phyloP scores from a whole-genome alignment of 92 coral and sea anemone species.

The Blastomussa wellsi region DNA sequence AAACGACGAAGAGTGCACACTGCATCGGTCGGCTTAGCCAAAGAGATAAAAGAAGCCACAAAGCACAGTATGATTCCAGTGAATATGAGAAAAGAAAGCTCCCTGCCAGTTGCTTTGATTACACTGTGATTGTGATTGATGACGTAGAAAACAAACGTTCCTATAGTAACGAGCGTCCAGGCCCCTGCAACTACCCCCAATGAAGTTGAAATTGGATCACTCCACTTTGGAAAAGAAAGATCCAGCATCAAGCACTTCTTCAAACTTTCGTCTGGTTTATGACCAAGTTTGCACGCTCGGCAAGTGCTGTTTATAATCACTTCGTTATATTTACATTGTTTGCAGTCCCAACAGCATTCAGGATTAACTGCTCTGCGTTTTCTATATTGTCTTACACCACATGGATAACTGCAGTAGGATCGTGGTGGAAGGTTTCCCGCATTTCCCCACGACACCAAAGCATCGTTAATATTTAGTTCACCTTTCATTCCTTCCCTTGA shows the following conservation, averaged over 20 bases:
- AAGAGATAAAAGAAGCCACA: slow-evolving; percentile 57
- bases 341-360: slow-evolving; percentile 88
- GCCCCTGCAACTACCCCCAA: slow-evolving; percentile 46
- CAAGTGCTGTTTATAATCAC: slow-evolving; percentile 79
- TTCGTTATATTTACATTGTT: slow-evolving; percentile 48
- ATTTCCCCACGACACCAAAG: slow-evolving; percentile 67
- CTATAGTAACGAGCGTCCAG: slow-evolving; percentile 62
- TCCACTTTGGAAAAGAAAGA: slow-evolving; percentile 54
- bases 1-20: slow-evolving; percentile 73
- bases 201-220: slow-evolving; percentile 42
- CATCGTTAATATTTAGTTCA: slow-evolving; percentile 43
- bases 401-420: slow-evolving; percentile 75
- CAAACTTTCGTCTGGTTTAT: slow-evolving; percentile 62
- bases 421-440: slow-evolving; percentile 55
- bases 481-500: slow-evolving; percentile 15
- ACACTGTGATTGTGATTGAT: slow-evolving; percentile 65
- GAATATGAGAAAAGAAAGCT: slow-evolving; percentile 72
- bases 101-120: slow-evolving; percentile 89
- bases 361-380: slow-evolving; percentile 51
- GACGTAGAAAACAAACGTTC: slow-evolving; percentile 63
- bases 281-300: slow-evolving; percentile 64
- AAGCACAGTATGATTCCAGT: slow-evolving; percentile 75
- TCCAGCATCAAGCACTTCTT: slow-evolving; percentile 60
- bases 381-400: slow-evolving; percentile 52
- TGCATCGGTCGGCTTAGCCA: slow-evolving; percentile 67